Base-by-base conservation (phyloP, 2,797 vertebrate species). In the Hypotaenidia okinawae region DNA sequence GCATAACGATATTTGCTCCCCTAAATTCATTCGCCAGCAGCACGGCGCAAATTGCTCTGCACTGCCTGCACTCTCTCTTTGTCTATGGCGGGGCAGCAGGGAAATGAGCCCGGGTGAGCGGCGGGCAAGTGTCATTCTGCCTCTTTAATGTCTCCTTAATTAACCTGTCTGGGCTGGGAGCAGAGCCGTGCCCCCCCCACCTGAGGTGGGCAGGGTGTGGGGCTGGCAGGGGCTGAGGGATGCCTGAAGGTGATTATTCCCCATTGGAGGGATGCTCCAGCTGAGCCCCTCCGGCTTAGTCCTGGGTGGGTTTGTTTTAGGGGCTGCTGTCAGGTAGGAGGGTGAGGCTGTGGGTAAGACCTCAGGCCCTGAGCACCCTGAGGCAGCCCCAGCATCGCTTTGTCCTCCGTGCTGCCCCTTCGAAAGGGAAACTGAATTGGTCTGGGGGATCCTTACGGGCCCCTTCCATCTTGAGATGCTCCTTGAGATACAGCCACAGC, bases 1-100 rank as follows among this genome's bases (percentile, higher is more conserved):
- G 94, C 97, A 97, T 98, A 98, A 98, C 98, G 97, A 96, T 98
- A 98, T 98, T 98, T 97, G 97, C 97, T 97, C 97, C 97, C 54
- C 96, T 97, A 98, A 98, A 98, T 97, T 97, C 97, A 97, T 97
- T 97, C 97, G 9, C 97, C 70, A 32, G 93, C 94, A 97, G 95
- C 96, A 95, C 90, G 81, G 64, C 85, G 70, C 96, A 98, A 98
- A 98, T 98, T 97, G 97, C 97, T 98, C 96, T 80, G 97, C 96
- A 91, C 97, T 83, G 80, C 94, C 93, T 86, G 96, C 93, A 82
- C 95, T 91, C 96, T 97, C 95, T 95, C 98, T 98, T 98, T 98
- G 97, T 97, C 97, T 97, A 95, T 68, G 92, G 95, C 61, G 75
- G 97, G 98, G 97, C 83, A 96, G 96, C 97, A 97, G 93, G 94